A percentile compares a stretch with the other conserved stretches of the same genome.
phyloP scores from a whole-genome alignment of 2,113 vertebrate genomes.

The Channa argus region DNA sequence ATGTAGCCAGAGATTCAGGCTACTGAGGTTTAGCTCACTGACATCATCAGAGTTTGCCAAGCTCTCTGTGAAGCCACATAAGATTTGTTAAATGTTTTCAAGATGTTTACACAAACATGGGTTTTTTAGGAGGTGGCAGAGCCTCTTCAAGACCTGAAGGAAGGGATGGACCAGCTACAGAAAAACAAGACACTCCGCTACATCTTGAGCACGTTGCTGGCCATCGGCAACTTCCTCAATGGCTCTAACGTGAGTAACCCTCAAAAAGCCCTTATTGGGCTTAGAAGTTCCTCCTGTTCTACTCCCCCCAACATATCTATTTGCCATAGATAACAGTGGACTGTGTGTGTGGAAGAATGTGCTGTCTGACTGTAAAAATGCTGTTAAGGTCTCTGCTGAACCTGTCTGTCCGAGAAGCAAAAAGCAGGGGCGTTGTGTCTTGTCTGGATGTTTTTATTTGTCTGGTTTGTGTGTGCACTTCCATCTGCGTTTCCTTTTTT shows the following conservation, averaged over 20 bases:
- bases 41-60: too few species aligned
- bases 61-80: too few species aligned
- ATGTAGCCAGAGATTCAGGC: too few species aligned
- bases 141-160: constrained; percentile 96
- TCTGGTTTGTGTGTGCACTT: constrained; percentile 27
- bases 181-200: constrained; percentile 94
- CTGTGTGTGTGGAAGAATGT: constrained; percentile 65
- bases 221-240: constrained; percentile 98
- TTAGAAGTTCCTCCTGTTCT: constrained; percentile 4
- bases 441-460: constrained; percentile 12
- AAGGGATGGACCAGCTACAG: constrained; percentile 98
- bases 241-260: constrained; percentile 91
- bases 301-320: constrained; percentile 50
- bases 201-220: constrained; percentile 94
- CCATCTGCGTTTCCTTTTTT: constrained; percentile 2
- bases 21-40: too few species aligned
- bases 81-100: too few species aligned
- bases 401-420: constrained; percentile 36
- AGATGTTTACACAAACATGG: too few species aligned
- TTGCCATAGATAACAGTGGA: constrained; percentile 58
- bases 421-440: constrained; percentile 12
- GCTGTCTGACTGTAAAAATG: constrained; percentile 48
- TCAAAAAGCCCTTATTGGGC: neutral
- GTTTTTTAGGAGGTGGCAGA: constrained; percentile 93
- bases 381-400: constrained; percentile 30